These are phyloP conservation scores for Tillus elongatus DNA, from an alignment of 2,888 invertebrate species.

Conservation along the genomic window DNA sequence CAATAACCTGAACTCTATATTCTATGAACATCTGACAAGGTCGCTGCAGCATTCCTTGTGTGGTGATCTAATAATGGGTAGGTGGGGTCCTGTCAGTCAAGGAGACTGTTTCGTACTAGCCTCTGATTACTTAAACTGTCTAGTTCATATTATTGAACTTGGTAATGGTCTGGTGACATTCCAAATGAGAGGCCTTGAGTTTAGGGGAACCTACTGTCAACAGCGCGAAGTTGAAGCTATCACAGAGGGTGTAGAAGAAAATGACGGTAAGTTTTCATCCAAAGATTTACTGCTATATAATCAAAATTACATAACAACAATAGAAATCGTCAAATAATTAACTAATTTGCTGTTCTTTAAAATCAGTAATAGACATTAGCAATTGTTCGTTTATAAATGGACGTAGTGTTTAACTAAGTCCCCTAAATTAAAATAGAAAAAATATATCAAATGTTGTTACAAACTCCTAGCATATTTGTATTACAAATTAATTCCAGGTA, in stretches of 20 bases:
- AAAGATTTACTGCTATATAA: too few species aligned
- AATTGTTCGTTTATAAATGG: too few species aligned
- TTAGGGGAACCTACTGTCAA: conserved; percentile 97
- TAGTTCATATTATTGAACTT: conserved; percentile 95
- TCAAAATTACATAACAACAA: too few species aligned
- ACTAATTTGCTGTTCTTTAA: too few species aligned
- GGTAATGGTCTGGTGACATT: conserved; percentile 98
- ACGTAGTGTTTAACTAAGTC: too few species aligned
- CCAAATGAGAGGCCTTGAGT: conserved; percentile 94
- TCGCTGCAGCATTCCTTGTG: conserved; percentile 92
- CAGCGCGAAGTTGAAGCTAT: conserved; percentile 98
- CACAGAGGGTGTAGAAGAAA: conserved; percentile 93
- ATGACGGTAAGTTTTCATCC: conserved; percentile 58
- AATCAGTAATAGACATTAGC: too few species aligned
- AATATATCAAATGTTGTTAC: too few species aligned
- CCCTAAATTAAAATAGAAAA: too few species aligned
- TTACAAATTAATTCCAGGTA: too few species aligned
- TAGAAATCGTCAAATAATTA: too few species aligned
- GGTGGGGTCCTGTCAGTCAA: conserved; percentile 94
- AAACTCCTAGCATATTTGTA: too few species aligned
- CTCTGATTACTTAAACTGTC: conserved; percentile 94
- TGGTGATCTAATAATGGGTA: conserved; percentile 82
- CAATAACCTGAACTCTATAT: conserved; percentile 97
- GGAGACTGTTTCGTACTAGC: conserved; percentile 98
- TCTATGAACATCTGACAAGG: conserved; percentile 96